Evolutionary conservation across 2,113 vertebrate genomes (phyloP).

Genomic region (Siniperca chuatsi): DNA sequence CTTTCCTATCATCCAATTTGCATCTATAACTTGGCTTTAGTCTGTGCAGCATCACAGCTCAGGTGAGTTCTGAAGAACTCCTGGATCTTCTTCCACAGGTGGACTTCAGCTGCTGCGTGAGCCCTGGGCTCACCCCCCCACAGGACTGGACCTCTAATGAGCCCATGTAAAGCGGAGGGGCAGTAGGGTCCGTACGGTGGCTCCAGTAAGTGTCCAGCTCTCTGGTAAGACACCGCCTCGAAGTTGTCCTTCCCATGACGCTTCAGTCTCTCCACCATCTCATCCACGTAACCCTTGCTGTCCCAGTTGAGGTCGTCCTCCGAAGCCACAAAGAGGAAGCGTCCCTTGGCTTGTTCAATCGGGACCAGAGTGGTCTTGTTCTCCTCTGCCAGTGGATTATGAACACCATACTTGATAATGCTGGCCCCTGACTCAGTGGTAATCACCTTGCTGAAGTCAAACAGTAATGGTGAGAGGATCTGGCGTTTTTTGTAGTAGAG

Average conservation of each 20-base stretch:
- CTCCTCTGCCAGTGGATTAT: constrained; percentile 69
- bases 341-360: constrained; percentile 77
- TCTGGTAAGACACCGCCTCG: constrained; percentile 72
- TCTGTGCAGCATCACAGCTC: not conserved
- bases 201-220: constrained; percentile 71
- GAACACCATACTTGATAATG: fast-evolving
- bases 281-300: constrained; percentile 69
- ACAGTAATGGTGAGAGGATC: constrained; percentile 20
- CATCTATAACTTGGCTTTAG: constrained; percentile 50
- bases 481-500: constrained; percentile 51
- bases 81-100: constrained; percentile 76
- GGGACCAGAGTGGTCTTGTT: constrained; percentile 79
- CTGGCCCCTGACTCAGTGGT: constrained; percentile 60
- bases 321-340: constrained; percentile 80
- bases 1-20: too few relatives aligned
- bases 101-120: constrained; percentile 73
- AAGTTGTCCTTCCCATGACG: constrained; percentile 68
- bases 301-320: constrained; percentile 85
- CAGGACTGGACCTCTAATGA: not conserved
- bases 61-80: constrained; percentile 71
- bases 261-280: constrained; percentile 75
- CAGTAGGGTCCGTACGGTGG: constrained; percentile 76
- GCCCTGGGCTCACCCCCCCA: constrained; percentile 75
- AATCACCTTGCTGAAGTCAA: constrained; percentile 11
- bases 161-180: constrained; percentile 49